phyloP scores from a whole-genome alignment of 2,888 invertebrate species.

The Drosophila barbarae region DNA sequence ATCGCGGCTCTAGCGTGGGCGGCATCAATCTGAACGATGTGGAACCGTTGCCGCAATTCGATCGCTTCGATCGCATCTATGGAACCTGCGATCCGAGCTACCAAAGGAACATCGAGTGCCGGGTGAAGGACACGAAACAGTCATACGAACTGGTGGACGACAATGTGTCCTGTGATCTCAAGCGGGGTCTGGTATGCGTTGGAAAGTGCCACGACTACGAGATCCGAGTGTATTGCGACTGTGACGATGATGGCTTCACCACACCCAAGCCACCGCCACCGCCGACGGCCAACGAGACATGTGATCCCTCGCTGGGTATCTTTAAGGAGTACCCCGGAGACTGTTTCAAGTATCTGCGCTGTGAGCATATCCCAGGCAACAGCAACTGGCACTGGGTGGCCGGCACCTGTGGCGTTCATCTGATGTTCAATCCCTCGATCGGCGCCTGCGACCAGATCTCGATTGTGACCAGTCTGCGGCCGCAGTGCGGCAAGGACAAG shows the following conservation, averaged over 20 bases:
- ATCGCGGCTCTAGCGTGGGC: slow-evolving; percentile 73
- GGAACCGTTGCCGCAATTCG: slow-evolving; percentile 77
- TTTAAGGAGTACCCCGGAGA: slow-evolving; percentile 83
- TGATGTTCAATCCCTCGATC: slow-evolving; percentile 84
- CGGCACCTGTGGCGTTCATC: slow-evolving; percentile 84
- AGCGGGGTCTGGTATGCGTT: slow-evolving; percentile 86
- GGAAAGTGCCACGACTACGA: slow-evolving; percentile 90
- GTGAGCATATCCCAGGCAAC: slow-evolving; percentile 80
- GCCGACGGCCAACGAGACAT: slow-evolving; percentile 36
- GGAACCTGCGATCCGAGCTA: slow-evolving; percentile 83
- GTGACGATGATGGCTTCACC: slow-evolving; percentile 74
- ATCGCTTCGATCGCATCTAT: slow-evolving; percentile 75
- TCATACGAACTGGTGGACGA: slow-evolving; percentile 86
- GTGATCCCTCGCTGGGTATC: slow-evolving; percentile 81
- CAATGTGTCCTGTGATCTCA: slow-evolving; percentile 87
- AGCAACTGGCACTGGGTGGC: slow-evolving; percentile 81
- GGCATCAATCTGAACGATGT: slow-evolving; percentile 69
- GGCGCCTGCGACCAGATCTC: slow-evolving; percentile 85
- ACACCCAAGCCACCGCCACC: slow-evolving; percentile 55
- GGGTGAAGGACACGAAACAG: slow-evolving; percentile 83
- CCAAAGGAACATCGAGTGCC: slow-evolving; percentile 88
- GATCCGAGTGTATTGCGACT: slow-evolving; percentile 87
- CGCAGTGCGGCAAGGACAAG: slow-evolving; percentile 74
- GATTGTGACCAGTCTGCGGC: slow-evolving; percentile 82
- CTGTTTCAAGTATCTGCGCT: slow-evolving; percentile 87